These are phyloP conservation scores for Prunella strophiata DNA, from an alignment of 2,797 vertebrate genomes.

Conservation along the genomic window DNA sequence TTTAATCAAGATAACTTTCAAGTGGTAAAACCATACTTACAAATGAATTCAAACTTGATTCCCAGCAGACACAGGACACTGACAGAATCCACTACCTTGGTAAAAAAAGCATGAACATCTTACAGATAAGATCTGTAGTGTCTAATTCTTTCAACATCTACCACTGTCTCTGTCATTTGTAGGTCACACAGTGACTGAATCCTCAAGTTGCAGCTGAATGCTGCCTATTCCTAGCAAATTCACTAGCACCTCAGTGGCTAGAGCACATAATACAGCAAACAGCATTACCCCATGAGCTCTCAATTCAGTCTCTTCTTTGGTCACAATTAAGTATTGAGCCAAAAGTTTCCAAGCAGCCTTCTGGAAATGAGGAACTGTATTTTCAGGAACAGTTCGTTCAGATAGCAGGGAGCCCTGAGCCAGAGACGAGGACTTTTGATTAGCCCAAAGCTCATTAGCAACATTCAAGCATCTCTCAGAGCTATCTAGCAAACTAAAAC, in stretches of 20 bases:
- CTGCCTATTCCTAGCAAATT: background rate
- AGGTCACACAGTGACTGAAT: background rate
- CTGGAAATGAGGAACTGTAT: background rate
- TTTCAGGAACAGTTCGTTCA: background rate
- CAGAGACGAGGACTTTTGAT: slow-evolving; percentile 1
- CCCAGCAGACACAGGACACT: background rate
- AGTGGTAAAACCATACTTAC: background rate
- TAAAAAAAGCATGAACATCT: background rate
- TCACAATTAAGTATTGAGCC: background rate
- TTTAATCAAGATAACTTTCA: background rate
- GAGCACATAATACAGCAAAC: background rate
- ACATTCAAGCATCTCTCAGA: background rate
- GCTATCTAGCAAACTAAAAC: slow-evolving; percentile 32
- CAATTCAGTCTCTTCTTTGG: background rate
- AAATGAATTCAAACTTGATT: background rate
- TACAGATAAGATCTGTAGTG: background rate
- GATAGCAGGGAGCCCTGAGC: background rate
- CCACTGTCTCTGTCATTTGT: background rate
- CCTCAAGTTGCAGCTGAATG: background rate
- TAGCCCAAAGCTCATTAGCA: slow-evolving; percentile 56
- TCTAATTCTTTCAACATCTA: background rate
- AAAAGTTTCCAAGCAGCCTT: background rate
- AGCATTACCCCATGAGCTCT: background rate
- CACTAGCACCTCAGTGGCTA: background rate
- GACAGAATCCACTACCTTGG: background rate